Conservation (phyloP, 2,113 vertebrate species). For the Microtus pennsylvanicus region DNA sequence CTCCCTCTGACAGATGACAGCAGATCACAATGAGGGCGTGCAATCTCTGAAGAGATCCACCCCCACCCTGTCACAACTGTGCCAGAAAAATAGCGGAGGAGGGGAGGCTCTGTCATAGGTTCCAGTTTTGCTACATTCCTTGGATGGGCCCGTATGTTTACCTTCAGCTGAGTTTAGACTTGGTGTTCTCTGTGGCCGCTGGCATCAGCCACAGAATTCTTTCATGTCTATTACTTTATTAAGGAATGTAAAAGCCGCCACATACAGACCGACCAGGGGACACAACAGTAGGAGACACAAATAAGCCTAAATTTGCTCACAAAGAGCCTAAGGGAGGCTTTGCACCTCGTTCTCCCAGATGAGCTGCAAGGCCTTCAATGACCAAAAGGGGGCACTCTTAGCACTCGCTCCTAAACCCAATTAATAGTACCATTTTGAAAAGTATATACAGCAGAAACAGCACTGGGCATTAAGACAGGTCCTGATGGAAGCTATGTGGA, state of each 20-base stretch:
- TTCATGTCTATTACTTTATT: slow-evolving; percentile 91
- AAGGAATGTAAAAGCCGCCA: slow-evolving; percentile 89
- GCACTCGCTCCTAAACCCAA: slow-evolving; percentile 82
- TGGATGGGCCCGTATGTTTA: slow-evolving; percentile 90
- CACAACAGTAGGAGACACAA: slow-evolving; percentile 86
- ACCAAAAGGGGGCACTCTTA: slow-evolving; percentile 94
- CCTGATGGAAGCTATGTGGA: slow-evolving; percentile 43
- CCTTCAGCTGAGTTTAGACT: slow-evolving; percentile 88
- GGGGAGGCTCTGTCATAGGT: slow-evolving; percentile 73
- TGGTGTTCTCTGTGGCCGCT: slow-evolving; percentile 90
- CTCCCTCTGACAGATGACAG: slow-evolving; percentile 69
- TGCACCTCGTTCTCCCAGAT: slow-evolving; percentile 72
- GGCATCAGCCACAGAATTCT: slow-evolving; percentile 90
- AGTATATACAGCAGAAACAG: slow-evolving; percentile 60
- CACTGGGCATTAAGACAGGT: slow-evolving; percentile 6
- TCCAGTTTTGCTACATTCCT: slow-evolving; percentile 88
- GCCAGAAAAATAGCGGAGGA: slow-evolving; percentile 77
- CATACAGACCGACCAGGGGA: slow-evolving; percentile 85
- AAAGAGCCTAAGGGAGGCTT: slow-evolving; percentile 82
- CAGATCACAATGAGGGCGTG: slow-evolving; percentile 64
- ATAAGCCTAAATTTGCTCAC: slow-evolving; percentile 86
- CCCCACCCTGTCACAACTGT: slow-evolving; percentile 73
- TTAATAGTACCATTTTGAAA: slow-evolving; percentile 40
- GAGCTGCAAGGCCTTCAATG: slow-evolving; percentile 76
- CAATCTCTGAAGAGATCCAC: slow-evolving; percentile 66